These are phyloP conservation scores for Syngnathoides biaculeatus DNA, from an alignment of 2,113 vertebrate genomes.

Conservation along the genomic window DNA sequence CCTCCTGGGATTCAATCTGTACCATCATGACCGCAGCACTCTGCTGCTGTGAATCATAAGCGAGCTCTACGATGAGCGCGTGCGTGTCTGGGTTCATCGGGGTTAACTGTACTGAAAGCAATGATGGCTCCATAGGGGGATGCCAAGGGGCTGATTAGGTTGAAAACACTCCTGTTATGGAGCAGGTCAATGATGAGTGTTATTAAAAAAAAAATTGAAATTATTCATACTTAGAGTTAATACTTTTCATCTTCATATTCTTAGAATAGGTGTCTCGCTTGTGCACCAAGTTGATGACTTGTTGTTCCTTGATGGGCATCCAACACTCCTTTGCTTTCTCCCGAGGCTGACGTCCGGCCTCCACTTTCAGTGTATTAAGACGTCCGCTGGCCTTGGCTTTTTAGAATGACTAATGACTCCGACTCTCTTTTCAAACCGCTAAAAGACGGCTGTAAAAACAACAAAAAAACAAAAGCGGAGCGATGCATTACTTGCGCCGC, in stretches of 20 bases:
- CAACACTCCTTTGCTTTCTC: slow-evolving; percentile 26
- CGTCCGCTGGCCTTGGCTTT: slow-evolving; percentile 45
- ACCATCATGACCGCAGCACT: slow-evolving; percentile 28
- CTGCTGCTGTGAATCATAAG: slow-evolving; percentile 57
- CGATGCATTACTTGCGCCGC: slow-evolving; percentile 25
- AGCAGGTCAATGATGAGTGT: not conserved
- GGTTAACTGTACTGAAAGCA: slow-evolving; percentile 59
- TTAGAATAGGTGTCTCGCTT: not conserved
- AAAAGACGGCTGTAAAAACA: slow-evolving; percentile 49
- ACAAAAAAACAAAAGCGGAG: slow-evolving; percentile 57
- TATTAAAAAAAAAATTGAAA: not conserved
- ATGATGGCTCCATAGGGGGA: slow-evolving; percentile 34
- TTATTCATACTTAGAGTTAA: no score
- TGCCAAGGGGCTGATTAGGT: not conserved
- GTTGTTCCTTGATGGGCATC: slow-evolving; percentile 27
- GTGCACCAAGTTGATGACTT: not conserved
- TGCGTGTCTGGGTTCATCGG: slow-evolving; percentile 47
- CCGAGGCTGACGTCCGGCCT: slow-evolving; percentile 12
- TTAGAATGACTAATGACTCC: slow-evolving; percentile 51
- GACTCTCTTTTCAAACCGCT: slow-evolving; percentile 46
- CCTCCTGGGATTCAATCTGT: slow-evolving; percentile 60
- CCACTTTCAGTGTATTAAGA: slow-evolving; percentile 38
- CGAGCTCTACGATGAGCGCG: not conserved
- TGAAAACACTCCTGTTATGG: not conserved
- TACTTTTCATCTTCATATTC: not conserved